phyloP scores from a whole-genome alignment of 2,113 vertebrate species.

The Rhynchopsitta pachyrhyncha region DNA sequence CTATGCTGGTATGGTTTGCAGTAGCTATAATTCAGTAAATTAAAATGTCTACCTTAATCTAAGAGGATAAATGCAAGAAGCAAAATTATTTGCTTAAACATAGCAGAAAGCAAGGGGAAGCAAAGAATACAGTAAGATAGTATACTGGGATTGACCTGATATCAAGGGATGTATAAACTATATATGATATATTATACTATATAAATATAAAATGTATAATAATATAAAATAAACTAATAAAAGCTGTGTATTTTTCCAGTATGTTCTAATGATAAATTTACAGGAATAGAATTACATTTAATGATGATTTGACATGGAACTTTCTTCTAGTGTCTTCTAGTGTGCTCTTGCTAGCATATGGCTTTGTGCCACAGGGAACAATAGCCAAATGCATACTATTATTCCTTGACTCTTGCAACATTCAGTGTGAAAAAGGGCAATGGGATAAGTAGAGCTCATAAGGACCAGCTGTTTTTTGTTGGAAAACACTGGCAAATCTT shows the following conservation, averaged over 20 bases:
- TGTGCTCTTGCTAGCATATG: not conserved
- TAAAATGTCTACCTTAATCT: not conserved
- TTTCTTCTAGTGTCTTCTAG: not conserved
- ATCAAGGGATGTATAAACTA: not conserved
- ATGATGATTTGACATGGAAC: not conserved
- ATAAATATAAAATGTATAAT: not conserved
- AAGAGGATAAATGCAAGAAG: not conserved
- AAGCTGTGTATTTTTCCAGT: not conserved
- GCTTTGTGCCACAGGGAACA: not conserved
- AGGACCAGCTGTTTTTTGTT: not conserved
- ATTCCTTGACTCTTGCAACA: not conserved
- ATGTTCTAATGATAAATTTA: not conserved
- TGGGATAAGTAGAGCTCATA: not conserved
- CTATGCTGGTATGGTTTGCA: not conserved
- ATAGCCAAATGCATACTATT: not conserved
- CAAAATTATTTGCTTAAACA: not conserved
- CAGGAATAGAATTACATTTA: not conserved
- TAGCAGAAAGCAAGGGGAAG: not conserved
- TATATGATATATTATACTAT: not conserved
- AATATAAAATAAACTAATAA: not conserved
- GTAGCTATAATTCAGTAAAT: not conserved
- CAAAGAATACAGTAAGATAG: not conserved
- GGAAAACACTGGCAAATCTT: not conserved
- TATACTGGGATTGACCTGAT: not conserved
- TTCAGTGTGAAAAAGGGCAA: not conserved